Evolutionary conservation across 2,888 invertebrate genomes (phyloP), one percentile per base, ranked within the genome.

Genomic region (Leucoma salicis): DNA sequence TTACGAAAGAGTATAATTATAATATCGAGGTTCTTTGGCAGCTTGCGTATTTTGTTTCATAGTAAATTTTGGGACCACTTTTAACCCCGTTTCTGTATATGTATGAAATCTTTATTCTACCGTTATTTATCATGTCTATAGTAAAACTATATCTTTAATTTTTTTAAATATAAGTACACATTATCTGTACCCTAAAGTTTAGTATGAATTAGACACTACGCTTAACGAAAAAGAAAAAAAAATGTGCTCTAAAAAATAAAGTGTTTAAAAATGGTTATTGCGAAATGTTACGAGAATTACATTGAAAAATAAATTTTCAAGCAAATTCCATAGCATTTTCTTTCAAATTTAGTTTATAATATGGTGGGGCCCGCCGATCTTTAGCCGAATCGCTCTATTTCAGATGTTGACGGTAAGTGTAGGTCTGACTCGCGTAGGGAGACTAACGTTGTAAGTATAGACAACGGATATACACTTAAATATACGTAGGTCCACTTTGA

Each of bases 351-450:
- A 68, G 73, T 73, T 14, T 60, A 24, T 70, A 28, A 72, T 70
- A 74, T 83, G 77, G 76, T 82, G 85, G 84, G 79, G 84, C 78
- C 78, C 80, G 81, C 77, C 79, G 68, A 71, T 77, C 77, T 74
- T 80, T 77, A 82, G 82, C 70, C 71, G 72, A 74, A 74, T 73
- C 82, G 78, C 82, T 88, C 86, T 87, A 83, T 89, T 88, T 85
- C 88, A 88, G 89, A 89, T 88, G 87, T 85, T 89, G 81, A 88
- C 89, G 88, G 89, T 89, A 88, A 88, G 89, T 88, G 63, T 83
- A 85, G 86, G 79, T 82, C 77, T 72, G 76, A 73, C 70, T 68
- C 74, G 70, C 71, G 68, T 80, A 78, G 80, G 77, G 69, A 64
- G 66, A 63, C 53, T 60, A 60, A 52, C 48, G 54, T 74, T 69